Percentiles rank a stretch among this genome's conserved stretches.
These are phyloP conservation scores for Troides helena DNA, from an alignment of 2,888 invertebrate genomes.

Conservation along the genomic window DNA sequence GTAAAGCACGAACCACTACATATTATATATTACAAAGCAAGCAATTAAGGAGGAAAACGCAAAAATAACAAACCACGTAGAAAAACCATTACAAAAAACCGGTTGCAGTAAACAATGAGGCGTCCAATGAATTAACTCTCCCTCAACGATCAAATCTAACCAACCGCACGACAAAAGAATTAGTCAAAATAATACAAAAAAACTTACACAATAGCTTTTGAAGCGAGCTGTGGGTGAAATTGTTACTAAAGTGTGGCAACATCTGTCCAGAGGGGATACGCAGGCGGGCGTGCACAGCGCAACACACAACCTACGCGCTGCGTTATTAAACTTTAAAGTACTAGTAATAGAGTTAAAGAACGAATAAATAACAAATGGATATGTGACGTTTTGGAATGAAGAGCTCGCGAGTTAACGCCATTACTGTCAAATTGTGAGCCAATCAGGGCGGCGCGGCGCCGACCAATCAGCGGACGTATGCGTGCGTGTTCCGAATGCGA, in stretches of 20 bases:
- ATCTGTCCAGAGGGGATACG: conserved; percentile 72
- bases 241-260: conserved; percentile 79
- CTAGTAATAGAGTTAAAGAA: conserved; percentile 28
- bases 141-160: conserved; percentile 70
- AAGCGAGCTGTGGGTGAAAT: conserved; percentile 75
- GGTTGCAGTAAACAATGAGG: conserved; percentile 63
- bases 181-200: conserved; percentile 74
- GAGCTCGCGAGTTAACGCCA: conserved; percentile 69
- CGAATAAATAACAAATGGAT: conserved; percentile 15
- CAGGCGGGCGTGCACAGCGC: conserved; percentile 22
- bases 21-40: neutral
- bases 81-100: conserved; percentile 52
- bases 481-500: conserved; percentile 70
- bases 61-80: conserved; percentile 39
- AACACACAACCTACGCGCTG: conserved; percentile 8
- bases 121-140: conserved; percentile 65
- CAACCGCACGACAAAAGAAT: conserved; percentile 77
- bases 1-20: no score
- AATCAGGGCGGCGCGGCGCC: conserved; percentile 61
- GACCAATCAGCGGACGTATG: conserved; percentile 61
- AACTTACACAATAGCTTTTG: conserved; percentile 69
- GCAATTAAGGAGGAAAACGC: neutral
- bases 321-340: conserved; percentile 27
- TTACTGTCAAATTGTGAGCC: conserved; percentile 78
- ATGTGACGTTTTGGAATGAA: conserved; percentile 37